Evolutionary conservation across 2,888 invertebrate species (phyloP).

Genomic region (Drosophila yooni): DNA sequence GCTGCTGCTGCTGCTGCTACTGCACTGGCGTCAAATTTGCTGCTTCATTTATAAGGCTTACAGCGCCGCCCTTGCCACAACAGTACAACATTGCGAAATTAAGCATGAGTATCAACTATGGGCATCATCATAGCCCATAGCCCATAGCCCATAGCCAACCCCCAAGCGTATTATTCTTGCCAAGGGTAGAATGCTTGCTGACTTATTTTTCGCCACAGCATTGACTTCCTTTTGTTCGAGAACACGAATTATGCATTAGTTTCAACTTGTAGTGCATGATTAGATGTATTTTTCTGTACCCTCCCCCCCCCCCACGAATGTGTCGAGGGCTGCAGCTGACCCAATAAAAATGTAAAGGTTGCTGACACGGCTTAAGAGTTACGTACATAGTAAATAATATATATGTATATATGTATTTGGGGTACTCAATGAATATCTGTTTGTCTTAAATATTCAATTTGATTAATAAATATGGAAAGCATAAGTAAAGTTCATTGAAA

Average conservation of each 20-base stretch:
- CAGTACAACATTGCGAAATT: constrained; percentile 76
- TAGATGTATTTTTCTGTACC: constrained; percentile 42
- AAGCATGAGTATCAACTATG: constrained; percentile 51
- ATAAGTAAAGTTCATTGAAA: not conserved
- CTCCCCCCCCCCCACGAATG: constrained; percentile 3
- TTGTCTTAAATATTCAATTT: constrained; percentile 1
- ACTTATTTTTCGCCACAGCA: constrained; percentile 41
- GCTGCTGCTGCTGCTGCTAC: constrained; percentile 60
- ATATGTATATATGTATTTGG: not conserved
- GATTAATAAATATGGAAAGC: not conserved
- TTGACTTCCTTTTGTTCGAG: constrained; percentile 45
- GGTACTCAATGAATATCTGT: constrained; percentile 11
- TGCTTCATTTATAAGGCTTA: constrained; percentile 82
- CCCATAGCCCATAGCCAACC: constrained; percentile 31
- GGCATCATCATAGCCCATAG: constrained; percentile 25
- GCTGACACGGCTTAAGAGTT: constrained; percentile 7
- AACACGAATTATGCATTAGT: constrained; percentile 78
- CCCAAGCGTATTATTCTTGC: constrained; percentile 39
- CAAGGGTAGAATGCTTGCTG: constrained; percentile 44
- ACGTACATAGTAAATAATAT: constrained; percentile 3
- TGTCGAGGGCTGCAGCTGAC: constrained; percentile 45
- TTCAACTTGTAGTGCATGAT: constrained; percentile 68
- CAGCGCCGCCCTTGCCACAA: constrained; percentile 47
- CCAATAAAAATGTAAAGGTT: constrained; percentile 33
- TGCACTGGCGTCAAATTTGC: constrained; percentile 77